Evolutionary conservation across 1,140 invertebrate genomes (phyloP), one percentile per base, ranked within the genome.

Genomic region (Halyomorpha halys): DNA sequence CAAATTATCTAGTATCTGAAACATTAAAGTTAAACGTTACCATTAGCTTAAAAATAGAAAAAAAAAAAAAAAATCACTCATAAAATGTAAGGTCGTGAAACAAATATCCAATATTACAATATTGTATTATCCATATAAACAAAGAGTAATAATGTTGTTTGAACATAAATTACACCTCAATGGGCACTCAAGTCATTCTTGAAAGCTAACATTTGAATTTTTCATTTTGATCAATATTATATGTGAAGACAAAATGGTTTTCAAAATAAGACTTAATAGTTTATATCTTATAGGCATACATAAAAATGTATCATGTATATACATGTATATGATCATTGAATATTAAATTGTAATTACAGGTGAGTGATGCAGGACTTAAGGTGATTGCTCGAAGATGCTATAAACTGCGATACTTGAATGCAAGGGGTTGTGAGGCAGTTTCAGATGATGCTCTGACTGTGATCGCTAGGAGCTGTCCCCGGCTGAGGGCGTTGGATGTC

Each of bases 311-410:
- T 39, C 4, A 39, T 39, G 4, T 39, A 4, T 30, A 4, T 39
- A 39, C 1, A 39, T 39, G 8, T 30, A 30, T 30, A 8, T 30
- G 27, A 15, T 62, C 54, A 44, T 61, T 53, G 60, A 63, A 63
- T 5, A 27, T 34, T 30, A 39, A 47, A 44, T 45, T 44, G 19
- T 44, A 11, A 16, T 56, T 56, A 18, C 23, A 56, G 53, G 53
- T 56, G 2, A 90, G 87, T 34, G 90, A 93, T 74, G 89, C 88
- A 2, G 90, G 90, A 1, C 77, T 93, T 0, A 83, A 90, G 68
- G 87, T 92, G n/a, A 84, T 96, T 18, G 90, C 90, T 0, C 80
- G 88, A 63, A 82, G 90, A 51, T 95, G 92, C 72, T 90, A 91
- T 72, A 93, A 92, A 73, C 74, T 96, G 47, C 79, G 92, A 8